These are phyloP conservation scores for Alcis repandata DNA, from an alignment of 2,888 invertebrate species.

Conservation along the genomic window DNA sequence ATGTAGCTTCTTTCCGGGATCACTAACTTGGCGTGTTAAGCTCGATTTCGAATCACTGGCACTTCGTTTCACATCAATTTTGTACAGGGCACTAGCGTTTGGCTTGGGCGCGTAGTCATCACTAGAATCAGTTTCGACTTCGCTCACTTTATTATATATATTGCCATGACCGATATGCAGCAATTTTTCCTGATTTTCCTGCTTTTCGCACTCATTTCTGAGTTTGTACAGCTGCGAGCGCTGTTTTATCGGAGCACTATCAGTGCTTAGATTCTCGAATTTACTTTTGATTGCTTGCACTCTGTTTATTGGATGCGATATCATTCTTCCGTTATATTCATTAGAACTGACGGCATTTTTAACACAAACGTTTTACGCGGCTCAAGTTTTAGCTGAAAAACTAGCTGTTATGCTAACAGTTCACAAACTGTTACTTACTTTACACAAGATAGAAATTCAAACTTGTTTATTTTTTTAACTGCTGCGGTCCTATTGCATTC, in stretches of 20 bases:
- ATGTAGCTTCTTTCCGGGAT: conserved; percentile 85
- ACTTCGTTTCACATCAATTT: conserved; percentile 68
- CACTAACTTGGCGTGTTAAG: conserved; percentile 78
- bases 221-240: conserved; percentile 56
- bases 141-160: conserved; percentile 45
- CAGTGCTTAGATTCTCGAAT: conserved; percentile 85
- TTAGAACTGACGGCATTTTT: conserved; percentile 69
- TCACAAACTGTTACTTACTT: conserved; percentile 2
- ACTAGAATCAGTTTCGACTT: conserved; percentile 53
- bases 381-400: conserved; percentile 9
- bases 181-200: conserved; percentile 46
- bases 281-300: conserved; percentile 89
- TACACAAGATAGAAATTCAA: conserved; percentile 31
- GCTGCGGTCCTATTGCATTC: conserved; percentile 14
- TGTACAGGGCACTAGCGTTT: conserved; percentile 76
- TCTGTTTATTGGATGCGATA: conserved; percentile 82
- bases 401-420: conserved; percentile 7
- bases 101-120: conserved; percentile 62
- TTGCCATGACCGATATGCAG: conserved; percentile 9
- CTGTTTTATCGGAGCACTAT: conserved; percentile 59
- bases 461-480: conserved; percentile 39
- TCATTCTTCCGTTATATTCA: conserved; percentile 77
- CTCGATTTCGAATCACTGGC: conserved; percentile 68
- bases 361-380: conserved; percentile 29
- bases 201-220: conserved; percentile 48